A percentile compares a stretch with the other conserved stretches of the same genome.
phyloP scores from a whole-genome alignment of 2,888 invertebrate species.

The Drosophila fungiperda region DNA sequence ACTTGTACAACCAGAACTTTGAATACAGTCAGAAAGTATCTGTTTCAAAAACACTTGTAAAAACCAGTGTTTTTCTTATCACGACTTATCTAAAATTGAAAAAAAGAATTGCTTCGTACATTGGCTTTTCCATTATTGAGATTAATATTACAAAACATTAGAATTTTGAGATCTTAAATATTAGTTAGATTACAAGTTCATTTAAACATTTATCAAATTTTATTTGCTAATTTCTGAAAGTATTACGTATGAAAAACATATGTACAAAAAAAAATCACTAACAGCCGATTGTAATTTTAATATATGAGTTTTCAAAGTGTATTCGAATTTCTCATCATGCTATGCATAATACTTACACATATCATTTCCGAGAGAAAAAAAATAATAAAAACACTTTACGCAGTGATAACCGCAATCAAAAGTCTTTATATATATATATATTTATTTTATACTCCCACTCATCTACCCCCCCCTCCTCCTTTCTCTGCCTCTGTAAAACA shows the following conservation, averaged over 20 bases:
- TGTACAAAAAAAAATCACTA: not conserved
- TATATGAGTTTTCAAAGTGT: not conserved
- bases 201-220: not conserved
- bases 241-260: not conserved
- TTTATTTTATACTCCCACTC: not conserved
- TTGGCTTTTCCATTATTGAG: not conserved
- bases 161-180: not conserved
- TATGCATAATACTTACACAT: constrained; percentile 16
- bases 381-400: constrained; percentile 7
- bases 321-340: constrained; percentile 8
- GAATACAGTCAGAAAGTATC: not conserved
- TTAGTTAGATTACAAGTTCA: too few species aligned
- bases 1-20: constrained; percentile 3
- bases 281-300: not conserved
- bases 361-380: not conserved
- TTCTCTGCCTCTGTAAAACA: constrained; percentile 27
- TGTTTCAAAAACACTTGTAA: not conserved
- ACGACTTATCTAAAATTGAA: not conserved
- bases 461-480: not conserved
- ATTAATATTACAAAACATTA: not conserved
- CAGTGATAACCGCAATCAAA: constrained; percentile 24
- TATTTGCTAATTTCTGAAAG: not conserved
- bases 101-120: not conserved
- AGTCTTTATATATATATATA: constrained; percentile 2
- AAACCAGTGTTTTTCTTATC: not conserved